phyloP scores from a whole-genome alignment of 2,888 invertebrate genomes.

The Tribolium freemani region DNA sequence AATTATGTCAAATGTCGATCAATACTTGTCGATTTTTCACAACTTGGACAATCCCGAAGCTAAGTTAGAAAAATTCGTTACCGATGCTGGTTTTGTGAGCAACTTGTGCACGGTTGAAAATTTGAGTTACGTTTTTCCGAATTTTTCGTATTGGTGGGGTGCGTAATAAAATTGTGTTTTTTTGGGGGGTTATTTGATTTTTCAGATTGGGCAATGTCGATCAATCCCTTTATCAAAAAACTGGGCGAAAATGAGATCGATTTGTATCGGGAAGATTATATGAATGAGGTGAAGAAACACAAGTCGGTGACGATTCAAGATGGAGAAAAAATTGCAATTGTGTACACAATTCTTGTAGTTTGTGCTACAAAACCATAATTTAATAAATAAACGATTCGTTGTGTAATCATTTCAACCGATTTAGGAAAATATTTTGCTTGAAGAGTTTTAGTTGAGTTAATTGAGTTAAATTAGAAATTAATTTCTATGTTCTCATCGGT shows the following conservation, averaged over 20 bases:
- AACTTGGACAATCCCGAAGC: neutral
- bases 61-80: neutral
- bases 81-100: neutral
- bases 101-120: neutral
- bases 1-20: neutral
- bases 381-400: no score
- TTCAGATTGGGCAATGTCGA: conserved; percentile 4
- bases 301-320: neutral
- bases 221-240: conserved; percentile 14
- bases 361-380: neutral
- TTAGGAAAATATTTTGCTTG: no score
- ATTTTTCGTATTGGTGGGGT: neutral
- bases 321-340: neutral
- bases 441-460: no score
- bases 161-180: neutral
- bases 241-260: neutral
- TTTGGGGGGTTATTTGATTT: neutral
- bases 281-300: conserved; percentile 10
- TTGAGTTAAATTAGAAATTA: no score
- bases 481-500: no score
- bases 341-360: neutral
- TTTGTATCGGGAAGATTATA: neutral
- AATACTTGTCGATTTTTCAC: neutral
- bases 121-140: neutral
- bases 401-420: no score